Conservation (phyloP, 1,140 invertebrate genomes). For the Magallana angulata region DNA sequence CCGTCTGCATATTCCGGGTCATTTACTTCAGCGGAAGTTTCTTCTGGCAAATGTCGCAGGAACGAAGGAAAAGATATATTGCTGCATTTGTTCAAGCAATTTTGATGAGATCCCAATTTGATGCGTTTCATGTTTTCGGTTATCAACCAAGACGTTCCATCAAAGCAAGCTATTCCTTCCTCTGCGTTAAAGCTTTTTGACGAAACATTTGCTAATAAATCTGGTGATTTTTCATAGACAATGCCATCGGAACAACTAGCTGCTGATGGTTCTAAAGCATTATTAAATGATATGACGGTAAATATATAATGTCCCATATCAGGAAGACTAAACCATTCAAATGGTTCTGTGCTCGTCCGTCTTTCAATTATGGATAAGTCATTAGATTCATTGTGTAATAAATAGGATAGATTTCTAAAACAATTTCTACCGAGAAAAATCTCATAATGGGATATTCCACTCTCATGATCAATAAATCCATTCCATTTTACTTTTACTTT, state of each 20-base stretch:
- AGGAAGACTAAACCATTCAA: constrained; percentile 16
- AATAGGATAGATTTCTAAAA: neutral
- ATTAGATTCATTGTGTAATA: neutral
- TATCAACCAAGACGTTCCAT: constrained; percentile 39
- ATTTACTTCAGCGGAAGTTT: neutral
- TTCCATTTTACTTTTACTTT: constrained; percentile 55
- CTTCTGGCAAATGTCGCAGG: constrained; percentile 1
- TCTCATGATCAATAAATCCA: constrained; percentile 64
- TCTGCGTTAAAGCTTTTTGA: constrained; percentile 43
- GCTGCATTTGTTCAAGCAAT: constrained; percentile 8
- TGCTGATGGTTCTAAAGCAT: constrained; percentile 61
- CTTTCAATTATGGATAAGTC: neutral
- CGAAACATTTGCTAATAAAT: constrained; percentile 44
- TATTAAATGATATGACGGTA: constrained; percentile 58
- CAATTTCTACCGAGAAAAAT: constrained; percentile 43
- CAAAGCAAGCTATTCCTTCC: constrained; percentile 46
- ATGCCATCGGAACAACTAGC: constrained; percentile 62
- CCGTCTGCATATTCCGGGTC: neutral
- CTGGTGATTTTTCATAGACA: constrained; percentile 40
- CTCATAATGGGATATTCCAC: constrained; percentile 57
- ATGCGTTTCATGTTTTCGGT: constrained; percentile 35
- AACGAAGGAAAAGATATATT: neutral
- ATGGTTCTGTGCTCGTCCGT: neutral
- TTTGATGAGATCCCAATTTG: neutral
- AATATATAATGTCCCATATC: constrained; percentile 51